These are phyloP conservation scores for Coboldia fuscipes DNA, from an alignment of 1,140 invertebrate species.

Conservation along the genomic window DNA sequence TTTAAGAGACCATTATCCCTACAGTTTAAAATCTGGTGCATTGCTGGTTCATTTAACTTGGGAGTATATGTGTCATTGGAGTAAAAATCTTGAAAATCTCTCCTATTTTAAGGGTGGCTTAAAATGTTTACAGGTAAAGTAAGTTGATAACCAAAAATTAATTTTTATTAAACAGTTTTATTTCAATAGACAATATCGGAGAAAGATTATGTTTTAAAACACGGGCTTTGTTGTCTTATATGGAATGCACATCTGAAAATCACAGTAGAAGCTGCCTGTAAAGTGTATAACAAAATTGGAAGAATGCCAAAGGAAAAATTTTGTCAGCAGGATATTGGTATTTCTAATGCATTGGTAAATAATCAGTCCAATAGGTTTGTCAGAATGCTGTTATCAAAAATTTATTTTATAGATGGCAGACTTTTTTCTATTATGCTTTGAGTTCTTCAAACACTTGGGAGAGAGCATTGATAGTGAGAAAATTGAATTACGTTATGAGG, in stretches of 20 bases:
- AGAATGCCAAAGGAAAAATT: conserved; percentile 69
- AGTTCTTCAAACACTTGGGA: conserved; percentile 51
- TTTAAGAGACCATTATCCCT: conserved; percentile 56
- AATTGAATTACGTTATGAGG: conserved; percentile 33
- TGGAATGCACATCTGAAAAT: conserved; percentile 72
- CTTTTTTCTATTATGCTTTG: conserved; percentile 44
- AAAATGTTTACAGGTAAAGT: too few relatives aligned
- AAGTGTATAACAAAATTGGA: conserved; percentile 72
- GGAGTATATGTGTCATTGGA: conserved; percentile 75
- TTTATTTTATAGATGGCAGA: conserved; percentile 11
- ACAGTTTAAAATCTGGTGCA: conserved; percentile 57
- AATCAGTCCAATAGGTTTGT: neutral
- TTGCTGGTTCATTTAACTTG: conserved; percentile 70
- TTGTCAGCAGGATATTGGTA: conserved; percentile 47
- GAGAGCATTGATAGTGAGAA: conserved; percentile 22
- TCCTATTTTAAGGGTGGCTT: conserved; percentile 37
- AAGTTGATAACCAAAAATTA: too few relatives aligned
- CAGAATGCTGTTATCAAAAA: neutral
- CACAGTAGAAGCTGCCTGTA: conserved; percentile 44
- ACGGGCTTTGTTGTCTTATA: conserved; percentile 58
- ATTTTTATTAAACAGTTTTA: too few relatives aligned
- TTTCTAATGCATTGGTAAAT: conserved; percentile 39
- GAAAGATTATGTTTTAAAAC: conserved; percentile 36
- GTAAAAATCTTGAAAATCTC: conserved; percentile 48
- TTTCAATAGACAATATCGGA: conserved; percentile 13